Evolutionary conservation across 2,113 vertebrate genomes (phyloP).

Genomic region (Ia io): DNA sequence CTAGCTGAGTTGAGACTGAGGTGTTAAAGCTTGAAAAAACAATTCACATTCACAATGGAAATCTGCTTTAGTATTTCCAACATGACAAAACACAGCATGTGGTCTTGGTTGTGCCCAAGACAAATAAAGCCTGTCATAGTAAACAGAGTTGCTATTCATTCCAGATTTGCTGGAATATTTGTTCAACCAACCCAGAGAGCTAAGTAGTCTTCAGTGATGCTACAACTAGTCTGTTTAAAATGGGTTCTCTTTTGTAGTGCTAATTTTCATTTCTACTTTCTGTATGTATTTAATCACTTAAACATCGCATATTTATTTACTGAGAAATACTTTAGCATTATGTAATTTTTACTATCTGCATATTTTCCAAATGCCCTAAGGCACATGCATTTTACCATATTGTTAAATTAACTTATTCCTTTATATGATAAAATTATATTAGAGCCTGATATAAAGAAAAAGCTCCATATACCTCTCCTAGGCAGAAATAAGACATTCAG

Average conservation of each 20-base stretch:
- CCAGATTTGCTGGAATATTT: conserved; percentile 47
- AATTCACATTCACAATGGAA: conserved; percentile 45
- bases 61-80: conserved; percentile 27
- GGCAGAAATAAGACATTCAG: conserved; percentile 18
- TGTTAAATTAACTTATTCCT: conserved; percentile 50
- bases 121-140: conserved; percentile 62
- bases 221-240: neutral
- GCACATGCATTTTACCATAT: conserved; percentile 34
- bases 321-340: conserved; percentile 23
- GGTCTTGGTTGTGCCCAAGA: neutral
- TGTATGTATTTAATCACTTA: conserved; percentile 13
- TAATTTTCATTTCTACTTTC: neutral
- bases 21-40: conserved; percentile 43
- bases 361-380: conserved; percentile 43
- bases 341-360: conserved; percentile 34
- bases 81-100: conserved; percentile 44
- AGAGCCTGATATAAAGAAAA: conserved; percentile 43
- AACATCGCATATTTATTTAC: neutral
- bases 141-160: conserved; percentile 42
- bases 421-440: conserved; percentile 45
- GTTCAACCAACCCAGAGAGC: conserved; percentile 36
- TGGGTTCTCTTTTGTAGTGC: neutral
- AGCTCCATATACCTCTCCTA: neutral
- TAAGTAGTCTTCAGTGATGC: conserved; percentile 46
- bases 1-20: conserved; percentile 40